Conservation (phyloP, 1,140 invertebrate species). For the Nymphalis io region DNA sequence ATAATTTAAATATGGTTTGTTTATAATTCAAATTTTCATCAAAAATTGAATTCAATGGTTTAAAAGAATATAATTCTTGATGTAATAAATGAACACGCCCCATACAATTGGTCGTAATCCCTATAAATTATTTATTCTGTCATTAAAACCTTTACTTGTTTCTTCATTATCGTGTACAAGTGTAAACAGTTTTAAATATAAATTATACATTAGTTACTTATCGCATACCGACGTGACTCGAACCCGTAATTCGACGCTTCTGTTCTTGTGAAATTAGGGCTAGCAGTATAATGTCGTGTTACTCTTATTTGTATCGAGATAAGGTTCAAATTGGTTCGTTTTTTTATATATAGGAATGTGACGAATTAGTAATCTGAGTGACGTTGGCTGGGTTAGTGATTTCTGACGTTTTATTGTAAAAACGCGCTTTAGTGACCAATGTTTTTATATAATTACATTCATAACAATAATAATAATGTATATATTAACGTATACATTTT, state of each 20-base stretch:
- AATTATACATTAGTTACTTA: constrained; percentile 47
- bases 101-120: not conserved
- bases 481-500: too few relatives aligned
- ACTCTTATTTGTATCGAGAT: constrained; percentile 30
- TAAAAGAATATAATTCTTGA: too few relatives aligned
- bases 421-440: not conserved
- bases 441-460: not conserved
- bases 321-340: constrained; percentile 35
- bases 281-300: constrained; percentile 29
- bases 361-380: constrained; percentile 59
- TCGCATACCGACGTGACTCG: constrained; percentile 52
- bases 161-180: constrained; percentile 37
- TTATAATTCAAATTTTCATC: too few relatives aligned
- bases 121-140: constrained; percentile 14
- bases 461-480: too few relatives aligned
- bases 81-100: not conserved
- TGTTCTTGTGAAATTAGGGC: constrained; percentile 51
- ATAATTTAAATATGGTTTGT: too few relatives aligned
- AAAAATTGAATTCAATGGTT: too few relatives aligned
- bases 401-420: constrained; percentile 18
- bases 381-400: constrained; percentile 51
- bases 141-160: constrained; percentile 34
- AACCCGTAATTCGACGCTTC: constrained; percentile 57
- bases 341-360: not conserved
- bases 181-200: constrained; percentile 48